Evolutionary conservation across 1,140 invertebrate species (phyloP), one percentile per base, ranked within the genome.

Genomic region (Macrocentrus cingulum): DNA sequence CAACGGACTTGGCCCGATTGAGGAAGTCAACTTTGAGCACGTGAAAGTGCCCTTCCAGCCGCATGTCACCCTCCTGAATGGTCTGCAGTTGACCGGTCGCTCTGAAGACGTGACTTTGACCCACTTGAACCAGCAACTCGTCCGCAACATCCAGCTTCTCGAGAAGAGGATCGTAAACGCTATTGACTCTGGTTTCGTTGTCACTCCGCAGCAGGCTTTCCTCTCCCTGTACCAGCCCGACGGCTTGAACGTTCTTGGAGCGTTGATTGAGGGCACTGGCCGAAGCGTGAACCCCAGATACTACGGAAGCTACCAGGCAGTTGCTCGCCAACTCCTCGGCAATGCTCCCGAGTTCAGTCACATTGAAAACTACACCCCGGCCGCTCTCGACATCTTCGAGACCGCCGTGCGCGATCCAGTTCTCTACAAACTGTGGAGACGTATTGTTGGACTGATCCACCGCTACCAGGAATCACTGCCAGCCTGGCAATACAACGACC

Each of bases 181-280:
- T 58, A 87, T 90, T 46, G 82, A 86, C 4, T 75, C 80, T 54
- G 87, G 88, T 55, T 84, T 79, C 63, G 80, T 88, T 42, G 80
- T 81, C 67, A 83, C 81, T 0, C 68, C 74, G 20, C 71, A 75
- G 61, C 74, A 71, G 18, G 44, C 62, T 0, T 66, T 77, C 49
- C 63, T 80, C 2, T 76, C 75, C 41, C 68, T 81, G 7, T 77
- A 76, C 41, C 72, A 77, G 34, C 74, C 73, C 18, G 66, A 76
- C 37, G 79, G 79, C 51, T 41, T 81, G 13, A 78, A 83, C 59
- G 77, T 83, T 41, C 74, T 84, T 44, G 82, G 80, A 37, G 71
- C 80, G 15, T 48, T 83, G 1, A 78, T 83, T n/a, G 76, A 83
- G 70, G 72, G 75, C 22, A 72, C 66, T 13, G 72, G 72, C 13